Evolutionary conservation across 2,797 vertebrate species (phyloP).

Genomic region (Astyanax mexicanus): DNA sequence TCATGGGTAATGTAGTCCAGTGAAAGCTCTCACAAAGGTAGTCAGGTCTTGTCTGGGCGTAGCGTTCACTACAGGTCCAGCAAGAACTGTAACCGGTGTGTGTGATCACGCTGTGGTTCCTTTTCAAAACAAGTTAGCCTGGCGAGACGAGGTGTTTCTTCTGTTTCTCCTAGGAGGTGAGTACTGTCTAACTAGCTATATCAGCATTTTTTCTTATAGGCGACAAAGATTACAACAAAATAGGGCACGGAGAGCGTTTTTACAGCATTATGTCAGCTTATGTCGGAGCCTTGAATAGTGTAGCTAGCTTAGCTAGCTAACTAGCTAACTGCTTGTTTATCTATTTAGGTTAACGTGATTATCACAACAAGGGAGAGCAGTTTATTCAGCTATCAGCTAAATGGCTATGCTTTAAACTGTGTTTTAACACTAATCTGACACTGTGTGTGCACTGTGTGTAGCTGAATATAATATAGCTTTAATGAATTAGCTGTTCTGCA

Average conservation of each 20-base stretch:
- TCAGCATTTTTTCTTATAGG: not conserved
- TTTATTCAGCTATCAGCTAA: too few relatives aligned
- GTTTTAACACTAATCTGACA: too few relatives aligned
- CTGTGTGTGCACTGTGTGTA: too few relatives aligned
- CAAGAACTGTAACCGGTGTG: not conserved
- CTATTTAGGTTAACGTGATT: too few relatives aligned
- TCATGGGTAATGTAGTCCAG: conserved; percentile 54
- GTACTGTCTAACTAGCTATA: too few relatives aligned
- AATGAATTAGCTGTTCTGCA: too few relatives aligned
- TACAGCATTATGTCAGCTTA: not conserved
- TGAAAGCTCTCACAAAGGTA: not conserved
- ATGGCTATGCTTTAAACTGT: too few relatives aligned
- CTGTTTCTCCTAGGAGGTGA: not conserved
- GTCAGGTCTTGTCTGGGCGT: not conserved
- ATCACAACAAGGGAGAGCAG: too few relatives aligned
- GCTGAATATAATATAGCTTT: too few relatives aligned
- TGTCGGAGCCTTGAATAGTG: not conserved
- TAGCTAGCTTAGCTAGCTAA: not conserved
- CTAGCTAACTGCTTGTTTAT: not conserved
- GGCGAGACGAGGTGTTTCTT: not conserved
- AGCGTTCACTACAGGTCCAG: conserved; percentile 51
- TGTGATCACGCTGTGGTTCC: conserved; percentile 26
- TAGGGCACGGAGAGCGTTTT: too few relatives aligned
- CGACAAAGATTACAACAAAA: not conserved
- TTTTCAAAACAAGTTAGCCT: conserved; percentile 49